A percentile compares a stretch with the other conserved stretches of the same genome.
These are phyloP conservation scores for Villa cingulata DNA, from an alignment of 2,888 invertebrate species.

Conservation along the genomic window DNA sequence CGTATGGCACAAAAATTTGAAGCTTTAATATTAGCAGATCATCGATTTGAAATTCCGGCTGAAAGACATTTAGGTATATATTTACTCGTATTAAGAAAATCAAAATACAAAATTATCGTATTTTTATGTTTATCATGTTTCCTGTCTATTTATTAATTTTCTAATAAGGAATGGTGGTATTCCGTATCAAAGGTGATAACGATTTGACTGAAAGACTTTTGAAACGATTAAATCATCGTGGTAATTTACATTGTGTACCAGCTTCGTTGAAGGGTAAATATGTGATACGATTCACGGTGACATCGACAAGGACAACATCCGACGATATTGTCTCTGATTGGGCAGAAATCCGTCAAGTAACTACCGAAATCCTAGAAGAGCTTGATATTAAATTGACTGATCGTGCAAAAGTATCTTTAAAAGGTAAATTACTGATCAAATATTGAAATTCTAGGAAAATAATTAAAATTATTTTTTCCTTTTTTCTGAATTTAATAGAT, in stretches of 20 bases:
- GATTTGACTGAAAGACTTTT: slow-evolving; percentile 76
- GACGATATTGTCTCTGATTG: slow-evolving; percentile 73
- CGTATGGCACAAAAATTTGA: slow-evolving; percentile 83
- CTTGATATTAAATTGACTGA: slow-evolving; percentile 42
- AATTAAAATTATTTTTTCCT: background rate
- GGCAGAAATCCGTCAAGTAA: slow-evolving; percentile 65
- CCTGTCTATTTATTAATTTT: background rate
- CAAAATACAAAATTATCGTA: background rate
- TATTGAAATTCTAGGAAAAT: background rate
- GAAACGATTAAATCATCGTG: slow-evolving; percentile 75
- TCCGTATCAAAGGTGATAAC: slow-evolving; percentile 74
- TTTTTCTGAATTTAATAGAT: slow-evolving; percentile 39
- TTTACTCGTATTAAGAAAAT: no score
- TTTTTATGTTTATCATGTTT: background rate
- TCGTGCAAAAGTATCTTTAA: slow-evolving; percentile 55
- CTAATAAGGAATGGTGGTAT: slow-evolving; percentile 66
- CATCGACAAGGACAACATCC: slow-evolving; percentile 70
- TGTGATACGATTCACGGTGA: slow-evolving; percentile 83
- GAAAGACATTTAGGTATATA: slow-evolving; percentile 54
- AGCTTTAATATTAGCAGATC: slow-evolving; percentile 65
- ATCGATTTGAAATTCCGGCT: slow-evolving; percentile 82
- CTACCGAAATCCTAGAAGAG: slow-evolving; percentile 54
- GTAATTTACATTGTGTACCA: slow-evolving; percentile 86
- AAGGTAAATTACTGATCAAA: slow-evolving; percentile 42
- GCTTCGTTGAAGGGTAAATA: slow-evolving; percentile 81